Conservation (phyloP, 53 echinoderm and acorn worm species). For the Holothuria leucospilota region DNA sequence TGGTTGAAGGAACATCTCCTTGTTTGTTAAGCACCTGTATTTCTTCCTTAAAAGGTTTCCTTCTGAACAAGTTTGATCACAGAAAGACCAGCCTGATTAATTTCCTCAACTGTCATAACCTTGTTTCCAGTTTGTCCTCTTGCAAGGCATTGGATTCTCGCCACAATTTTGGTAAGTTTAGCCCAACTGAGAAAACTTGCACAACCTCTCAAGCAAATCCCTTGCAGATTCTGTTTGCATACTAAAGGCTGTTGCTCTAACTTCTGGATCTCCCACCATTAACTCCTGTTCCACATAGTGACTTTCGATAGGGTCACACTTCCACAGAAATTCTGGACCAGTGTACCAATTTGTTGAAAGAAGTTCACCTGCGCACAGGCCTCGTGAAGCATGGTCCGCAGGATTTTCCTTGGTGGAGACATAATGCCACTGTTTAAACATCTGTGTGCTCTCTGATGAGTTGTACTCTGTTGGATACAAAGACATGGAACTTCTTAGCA, state of each 20-base stretch:
- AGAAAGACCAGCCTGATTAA: conserved; percentile 32
- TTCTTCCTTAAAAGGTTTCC: conserved; percentile 32
- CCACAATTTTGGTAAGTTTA: conserved; percentile 17
- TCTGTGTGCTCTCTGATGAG: conserved; percentile 52
- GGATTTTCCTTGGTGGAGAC: conserved; percentile 42
- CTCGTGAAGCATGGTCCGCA: conserved; percentile 64
- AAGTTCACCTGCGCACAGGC: background rate
- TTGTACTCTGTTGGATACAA: too few species aligned
- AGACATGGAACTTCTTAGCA: too few species aligned
- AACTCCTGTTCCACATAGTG: background rate
- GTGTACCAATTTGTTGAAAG: conserved; percentile 32
- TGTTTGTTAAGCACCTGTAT: conserved; percentile 5
- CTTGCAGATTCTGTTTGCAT: background rate
- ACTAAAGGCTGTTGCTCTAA: too few species aligned
- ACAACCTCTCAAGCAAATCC: background rate
- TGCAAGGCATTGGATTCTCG: background rate
- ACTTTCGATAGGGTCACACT: background rate
- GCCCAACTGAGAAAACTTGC: conserved; percentile 12
- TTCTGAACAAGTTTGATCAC: too few species aligned
- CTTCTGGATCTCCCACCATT: too few species aligned
- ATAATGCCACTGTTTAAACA: conserved; percentile 52
- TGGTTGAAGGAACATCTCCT: conserved; percentile 19
- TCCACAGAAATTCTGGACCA: conserved; percentile 46
- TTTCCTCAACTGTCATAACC: conserved; percentile 25
- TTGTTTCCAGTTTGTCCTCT: too few species aligned